Percentiles rank a stretch among this genome's conserved stretches.
These are phyloP conservation scores for Agrenia bidenticulata DNA, from an alignment of 2,888 invertebrate species.

Conservation along the genomic window DNA sequence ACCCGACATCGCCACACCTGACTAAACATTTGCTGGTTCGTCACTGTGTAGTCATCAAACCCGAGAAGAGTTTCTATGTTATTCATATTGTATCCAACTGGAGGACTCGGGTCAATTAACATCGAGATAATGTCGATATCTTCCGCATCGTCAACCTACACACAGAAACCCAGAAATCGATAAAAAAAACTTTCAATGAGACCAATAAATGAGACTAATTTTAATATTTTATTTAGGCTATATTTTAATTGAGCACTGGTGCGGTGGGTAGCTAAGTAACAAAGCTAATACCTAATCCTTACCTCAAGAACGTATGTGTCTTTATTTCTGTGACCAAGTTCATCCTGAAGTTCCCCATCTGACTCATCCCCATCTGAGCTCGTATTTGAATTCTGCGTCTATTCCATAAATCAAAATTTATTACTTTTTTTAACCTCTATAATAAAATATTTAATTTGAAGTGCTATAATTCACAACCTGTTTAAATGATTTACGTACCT, in stretches of 20 bases:
- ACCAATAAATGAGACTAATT: too few species aligned
- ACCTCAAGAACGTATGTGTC: constrained; percentile 79
- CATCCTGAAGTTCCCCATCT: constrained; percentile 63
- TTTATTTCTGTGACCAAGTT: constrained; percentile 70
- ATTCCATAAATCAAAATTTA: too few species aligned
- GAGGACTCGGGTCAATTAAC: constrained; percentile 72
- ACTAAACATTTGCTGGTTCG: constrained; percentile 78
- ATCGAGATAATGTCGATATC: constrained; percentile 74
- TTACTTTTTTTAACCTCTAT: constrained; percentile 45
- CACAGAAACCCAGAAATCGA: constrained; percentile 37
- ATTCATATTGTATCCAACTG: constrained; percentile 75
- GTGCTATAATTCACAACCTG: constrained; percentile 54
- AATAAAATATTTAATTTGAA: too few species aligned
- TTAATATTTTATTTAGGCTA: too few species aligned
- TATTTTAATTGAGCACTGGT: too few species aligned
- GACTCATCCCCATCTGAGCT: constrained; percentile 63
- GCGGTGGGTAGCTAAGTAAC: too few species aligned
- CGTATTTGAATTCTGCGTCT: constrained; percentile 3
- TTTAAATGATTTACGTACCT: constrained; percentile 12
- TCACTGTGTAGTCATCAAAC: constrained; percentile 66
- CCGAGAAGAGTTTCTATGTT: constrained; percentile 77
- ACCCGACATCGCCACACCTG: constrained; percentile 68
- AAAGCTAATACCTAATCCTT: constrained; percentile 40
- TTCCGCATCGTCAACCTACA: constrained; percentile 75
- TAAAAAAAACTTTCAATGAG: not conserved